Evolutionary conservation across 1,140 invertebrate species (phyloP), one percentile per base, ranked within the genome.

Genomic region (Bombus superbus): DNA sequence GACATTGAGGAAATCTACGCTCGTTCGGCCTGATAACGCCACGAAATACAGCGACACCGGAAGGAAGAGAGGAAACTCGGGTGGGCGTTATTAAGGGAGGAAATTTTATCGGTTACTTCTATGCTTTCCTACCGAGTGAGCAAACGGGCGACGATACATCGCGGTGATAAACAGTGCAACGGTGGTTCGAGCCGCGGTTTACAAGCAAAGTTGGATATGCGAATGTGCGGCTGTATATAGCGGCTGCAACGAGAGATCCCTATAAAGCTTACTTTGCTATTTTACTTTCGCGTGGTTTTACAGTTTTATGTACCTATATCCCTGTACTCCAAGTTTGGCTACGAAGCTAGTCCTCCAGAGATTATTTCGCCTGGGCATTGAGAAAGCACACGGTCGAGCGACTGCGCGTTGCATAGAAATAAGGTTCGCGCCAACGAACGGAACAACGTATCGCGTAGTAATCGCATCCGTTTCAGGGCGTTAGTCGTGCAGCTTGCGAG

Each of bases 31-130:
- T 62, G 76, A 86, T 77, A 81, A 44, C 42, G 42, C 22, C 9
- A 22, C 79, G 78, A 42, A 42, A 32, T 71, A 44, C 28, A 32
- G 42, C 22, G 5, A 47, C 28, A 59, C 42, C 64, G 42, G 77
- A 69, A 71, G n/a, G 66, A 69, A 71, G 69, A 38, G 28, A 28
- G 83, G 71, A 57, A 79, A 76, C 64, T 59, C 53, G 64, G 59
- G 57, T 64, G 11, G 83, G 64, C 79, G 74, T 91, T 91, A 91
- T 92, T 91, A 91, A 89, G 85, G 82, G 81, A 75, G 18, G 69
- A 83, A 92, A 92, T 88, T 91, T 92, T 90, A 91, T 92, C 91
- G 87, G 90, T 91, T 91, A 88, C 64, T 85, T 80, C 74, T 85
- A 76, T 87, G 83, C 81, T 87, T 90, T 81, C 8, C 62, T 28